Evolutionary conservation across 2,797 vertebrate species (phyloP), one percentile per base, ranked within the genome.

Genomic region (Tokudaia muenninki): DNA sequence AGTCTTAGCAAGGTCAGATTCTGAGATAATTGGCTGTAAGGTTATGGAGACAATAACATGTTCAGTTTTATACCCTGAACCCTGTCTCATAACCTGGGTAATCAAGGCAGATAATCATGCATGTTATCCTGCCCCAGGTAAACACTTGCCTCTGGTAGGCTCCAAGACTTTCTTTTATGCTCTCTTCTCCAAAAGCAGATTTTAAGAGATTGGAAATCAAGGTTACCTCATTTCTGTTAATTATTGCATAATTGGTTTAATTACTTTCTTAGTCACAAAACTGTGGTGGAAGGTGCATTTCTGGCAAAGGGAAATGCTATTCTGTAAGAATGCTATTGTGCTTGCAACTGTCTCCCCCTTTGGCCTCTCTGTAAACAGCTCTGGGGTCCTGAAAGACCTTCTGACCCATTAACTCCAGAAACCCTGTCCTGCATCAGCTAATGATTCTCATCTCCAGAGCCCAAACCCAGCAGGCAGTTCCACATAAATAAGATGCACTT

Each of bases 21-120:
- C 97, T 96, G 96, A 95, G 92, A 97, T 94, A 97, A 96, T 90
- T 95, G 96, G 44, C 87, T 94, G 9, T 95, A 93, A 93, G 63
- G 63, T 97, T 95, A 94, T 44, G 1, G 17, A 96, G 80, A 50
- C 94, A 26, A 84, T 80, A 90, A 50, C 37, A 55, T 55, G 75
- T 78, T 96, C 6, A 0, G 74, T 93, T 96, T 95, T 92, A 95
- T 93, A 92, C 57, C 79, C 84, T 92, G 89, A 16, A 91, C 61
- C 67, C 81, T 22, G 44, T 59, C 87, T 94, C 50, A 63, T 87
- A 94, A 96, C 81, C 92, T 95, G 47, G 26, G 59, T 93, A 97
- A 97, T 96, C 74, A 87, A 94, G 90, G 67, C 77, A 96, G 78
- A 72, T 96, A 81, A 93, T 22, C 86, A 50, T 50, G 74, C n/a